Evolutionary conservation across 2,888 invertebrate genomes (phyloP).

Genomic region (Calliphora vomitoria): DNA sequence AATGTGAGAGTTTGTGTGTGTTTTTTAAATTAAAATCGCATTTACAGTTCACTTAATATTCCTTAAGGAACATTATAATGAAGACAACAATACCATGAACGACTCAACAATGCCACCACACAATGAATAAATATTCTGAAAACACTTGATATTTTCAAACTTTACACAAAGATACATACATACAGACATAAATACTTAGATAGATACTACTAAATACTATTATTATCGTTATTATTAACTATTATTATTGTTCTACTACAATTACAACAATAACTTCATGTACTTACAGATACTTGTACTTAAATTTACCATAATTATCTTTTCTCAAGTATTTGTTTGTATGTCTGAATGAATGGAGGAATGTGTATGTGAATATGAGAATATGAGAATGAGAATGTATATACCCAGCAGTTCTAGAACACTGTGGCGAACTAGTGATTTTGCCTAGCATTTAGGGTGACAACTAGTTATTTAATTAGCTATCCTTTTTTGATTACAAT

Average conservation of each 20-base stretch:
- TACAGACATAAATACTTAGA: constrained; percentile 9
- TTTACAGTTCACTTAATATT: constrained; percentile 61
- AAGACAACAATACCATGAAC: constrained; percentile 5
- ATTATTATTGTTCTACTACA: constrained; percentile 50
- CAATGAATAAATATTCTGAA: constrained; percentile 48
- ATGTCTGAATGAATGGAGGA: background rate
- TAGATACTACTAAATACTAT: constrained; percentile 51
- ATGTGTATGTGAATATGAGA: background rate
- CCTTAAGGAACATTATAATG: constrained; percentile 36
- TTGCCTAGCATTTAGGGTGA: too few relatives aligned
- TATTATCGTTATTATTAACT: constrained; percentile 67
- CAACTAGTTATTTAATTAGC: too few relatives aligned
- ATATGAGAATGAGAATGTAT: too few relatives aligned
- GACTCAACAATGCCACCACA: background rate
- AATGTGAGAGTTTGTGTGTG: background rate
- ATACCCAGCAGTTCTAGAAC: too few relatives aligned
- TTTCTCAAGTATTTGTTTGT: constrained; percentile 37
- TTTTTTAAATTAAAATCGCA: constrained; percentile 43
- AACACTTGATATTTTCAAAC: constrained; percentile 47
- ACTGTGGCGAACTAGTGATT: too few relatives aligned
- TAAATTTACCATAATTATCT: constrained; percentile 63
- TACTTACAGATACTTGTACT: constrained; percentile 59
- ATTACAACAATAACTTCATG: constrained; percentile 36
- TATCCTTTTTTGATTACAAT: too few relatives aligned
- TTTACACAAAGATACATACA: background rate